Evolutionary conservation across 2,113 vertebrate species (phyloP).

Genomic region (Pristiophorus japonicus): DNA sequence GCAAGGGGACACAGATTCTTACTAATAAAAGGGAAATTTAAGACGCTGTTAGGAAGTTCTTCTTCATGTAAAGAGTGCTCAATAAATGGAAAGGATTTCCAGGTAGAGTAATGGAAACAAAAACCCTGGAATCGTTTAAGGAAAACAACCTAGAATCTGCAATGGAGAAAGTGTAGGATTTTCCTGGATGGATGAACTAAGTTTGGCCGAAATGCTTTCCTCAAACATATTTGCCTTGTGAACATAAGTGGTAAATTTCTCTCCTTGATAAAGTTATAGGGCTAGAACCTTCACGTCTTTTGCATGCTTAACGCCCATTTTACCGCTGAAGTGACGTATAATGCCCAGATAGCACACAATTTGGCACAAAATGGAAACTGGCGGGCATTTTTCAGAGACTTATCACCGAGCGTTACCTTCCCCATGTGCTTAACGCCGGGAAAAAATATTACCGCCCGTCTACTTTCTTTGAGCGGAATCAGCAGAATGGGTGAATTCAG

Average conservation of each 20-base stretch:
- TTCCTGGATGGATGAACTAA: not conserved
- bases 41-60: not conserved
- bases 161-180: not conserved
- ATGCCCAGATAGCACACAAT: too few species aligned
- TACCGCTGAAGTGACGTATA: too few species aligned
- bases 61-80: not conserved
- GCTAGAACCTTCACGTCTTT: too few species aligned
- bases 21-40: not conserved
- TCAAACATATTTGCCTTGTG: not conserved
- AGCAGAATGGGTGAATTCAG: too few species aligned
- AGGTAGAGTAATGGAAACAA: not conserved
- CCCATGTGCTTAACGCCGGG: too few species aligned
- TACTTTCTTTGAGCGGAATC: too few species aligned
- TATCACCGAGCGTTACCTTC: too few species aligned
- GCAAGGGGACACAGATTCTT: not conserved
- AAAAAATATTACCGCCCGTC: too few species aligned
- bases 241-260: not conserved
- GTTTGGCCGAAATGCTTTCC: not conserved
- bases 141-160: not conserved
- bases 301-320: too few species aligned
- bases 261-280: not conserved
- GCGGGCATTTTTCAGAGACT: too few species aligned
- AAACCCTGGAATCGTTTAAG: not conserved
- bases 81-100: not conserved
- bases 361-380: too few species aligned